phyloP scores from a whole-genome alignment of 2,113 vertebrate genomes.

The Gymnocephalus cernua region DNA sequence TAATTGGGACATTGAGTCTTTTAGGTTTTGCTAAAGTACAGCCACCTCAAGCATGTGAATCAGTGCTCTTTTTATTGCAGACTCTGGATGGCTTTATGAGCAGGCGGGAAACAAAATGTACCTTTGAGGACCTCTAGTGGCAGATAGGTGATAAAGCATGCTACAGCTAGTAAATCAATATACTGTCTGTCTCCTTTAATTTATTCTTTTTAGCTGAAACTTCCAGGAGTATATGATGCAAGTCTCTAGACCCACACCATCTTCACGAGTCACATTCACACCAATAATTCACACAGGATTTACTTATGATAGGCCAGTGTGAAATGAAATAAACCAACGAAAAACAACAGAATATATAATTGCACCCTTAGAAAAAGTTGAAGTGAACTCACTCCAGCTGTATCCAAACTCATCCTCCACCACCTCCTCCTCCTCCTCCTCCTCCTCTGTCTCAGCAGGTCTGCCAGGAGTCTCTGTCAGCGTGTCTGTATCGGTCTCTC shows the following conservation, averaged over 20 bases:
- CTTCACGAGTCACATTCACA: not conserved
- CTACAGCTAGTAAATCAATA: not conserved
- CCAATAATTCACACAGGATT: not conserved
- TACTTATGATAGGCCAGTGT: not conserved
- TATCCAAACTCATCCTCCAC: conserved; percentile 92
- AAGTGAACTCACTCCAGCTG: conserved; percentile 93
- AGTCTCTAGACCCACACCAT: not conserved
- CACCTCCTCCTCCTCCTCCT: conserved; percentile 73
- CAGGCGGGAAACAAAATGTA: conserved; percentile 1
- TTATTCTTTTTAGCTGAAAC: not conserved
- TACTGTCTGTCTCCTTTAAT: not conserved
- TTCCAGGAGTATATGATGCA: not conserved
- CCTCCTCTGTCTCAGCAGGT: conserved; percentile 65
- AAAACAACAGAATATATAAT: not conserved
- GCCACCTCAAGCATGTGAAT: conserved; percentile 2
- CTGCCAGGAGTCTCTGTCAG: conserved; percentile 75
- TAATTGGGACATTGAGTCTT: conserved; percentile 52
- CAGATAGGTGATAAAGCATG: conserved; percentile 4
- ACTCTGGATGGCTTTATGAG: conserved; percentile 3
- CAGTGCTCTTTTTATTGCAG: conserved; percentile 2
- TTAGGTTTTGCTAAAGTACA: conserved; percentile 42
- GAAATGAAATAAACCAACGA: not conserved
- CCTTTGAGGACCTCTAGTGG: conserved; percentile 73
- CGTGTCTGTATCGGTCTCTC: conserved; percentile 84
- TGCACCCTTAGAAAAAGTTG: not conserved